Base-by-base conservation (phyloP, 2,888 invertebrate genomes). In the Lasioglossum figueresi region DNA sequence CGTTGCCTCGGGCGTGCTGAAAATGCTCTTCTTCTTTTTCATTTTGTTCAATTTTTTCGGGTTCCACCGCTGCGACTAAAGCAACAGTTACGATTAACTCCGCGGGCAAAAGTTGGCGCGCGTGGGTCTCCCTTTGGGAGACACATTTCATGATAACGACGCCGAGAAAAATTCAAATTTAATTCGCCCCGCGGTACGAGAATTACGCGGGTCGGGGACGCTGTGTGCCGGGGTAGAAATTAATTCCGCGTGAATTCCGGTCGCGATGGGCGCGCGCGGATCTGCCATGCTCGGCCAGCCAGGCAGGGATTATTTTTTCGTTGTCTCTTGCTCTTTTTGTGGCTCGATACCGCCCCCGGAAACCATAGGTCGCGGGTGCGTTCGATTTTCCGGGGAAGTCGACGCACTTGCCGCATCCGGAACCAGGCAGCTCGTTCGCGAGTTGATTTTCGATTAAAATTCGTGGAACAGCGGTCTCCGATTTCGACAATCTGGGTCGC, bases 11-110 rank as follows among this genome's bases (percentile, higher is more conserved):
- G 52, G 52, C 52, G 78, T 40, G 31, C 40, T n/a, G 59, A 70
- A 48, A 34, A 34, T 66, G 34, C 34, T 34, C 27, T 16, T 27
- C 34, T 31, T 63, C 75, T 70, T 74, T 66, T 80, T 34, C 12
- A 31, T 56, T 68, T 66, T 31, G 27, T 66, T 31, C 63, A 16
- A 63, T 79, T 59, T 75, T 80, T 59, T 6, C 56, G 43, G 31
- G 68, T n/a, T 70, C 52, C 63, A 16, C 31, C 8, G 19, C 10
- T 23, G 37, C 27, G 8, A 48, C 63, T 70, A 68, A 63, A 84
- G 85, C 85, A 85, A 85, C 85, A 83, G 85, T 84, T 84, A 77
- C 85, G 84, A 85, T 84, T 80, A 80, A 85, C 80, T 79, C 75
- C 23, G 77, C 76, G 31, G 84, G 77, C 80, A 40, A 84, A 81